A percentile compares a stretch with the other conserved stretches of the same genome.
Evolutionary conservation across 2,888 invertebrate species (phyloP).

Genomic region (Tipula helvola): DNA sequence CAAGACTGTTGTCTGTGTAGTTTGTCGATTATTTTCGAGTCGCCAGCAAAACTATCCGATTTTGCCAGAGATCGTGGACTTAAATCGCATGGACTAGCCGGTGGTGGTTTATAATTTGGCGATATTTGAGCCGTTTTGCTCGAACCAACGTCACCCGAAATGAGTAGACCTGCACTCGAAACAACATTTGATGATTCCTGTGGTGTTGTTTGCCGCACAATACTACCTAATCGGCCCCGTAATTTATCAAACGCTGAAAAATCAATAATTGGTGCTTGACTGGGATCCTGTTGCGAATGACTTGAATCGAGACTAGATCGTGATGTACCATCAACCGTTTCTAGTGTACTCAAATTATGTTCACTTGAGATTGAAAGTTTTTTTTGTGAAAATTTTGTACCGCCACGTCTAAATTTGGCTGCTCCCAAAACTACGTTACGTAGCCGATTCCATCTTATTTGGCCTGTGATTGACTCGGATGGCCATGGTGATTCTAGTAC

Average conservation of each 20-base stretch:
- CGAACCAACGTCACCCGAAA: constrained; percentile 32
- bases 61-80: constrained; percentile 43
- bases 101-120: constrained; percentile 29
- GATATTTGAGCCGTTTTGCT: constrained; percentile 14
- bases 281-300: constrained; percentile 20
- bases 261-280: constrained; percentile 28
- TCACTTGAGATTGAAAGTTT: constrained; percentile 29
- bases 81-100: constrained; percentile 47
- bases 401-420: constrained; percentile 74
- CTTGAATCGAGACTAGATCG: constrained; percentile 34
- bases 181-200: constrained; percentile 27
- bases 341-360: constrained; percentile 32
- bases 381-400: constrained; percentile 44
- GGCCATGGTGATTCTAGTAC: constrained; percentile 96
- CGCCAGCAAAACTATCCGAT: constrained; percentile 68
- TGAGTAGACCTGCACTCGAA: constrained; percentile 42
- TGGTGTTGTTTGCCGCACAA: constrained; percentile 40
- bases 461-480: constrained; percentile 61
- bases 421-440: constrained; percentile 85
- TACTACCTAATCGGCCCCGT: constrained; percentile 47
- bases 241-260: constrained; percentile 44
- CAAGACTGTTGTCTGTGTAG: constrained; percentile 40
- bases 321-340: constrained; percentile 34
- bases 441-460: constrained; percentile 85
- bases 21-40: constrained; percentile 61